A percentile compares a stretch with the other conserved stretches of the same genome.
These are phyloP conservation scores for Orientallactaga sibirica DNA, from an alignment of 2,797 vertebrate genomes.

Conservation along the genomic window DNA sequence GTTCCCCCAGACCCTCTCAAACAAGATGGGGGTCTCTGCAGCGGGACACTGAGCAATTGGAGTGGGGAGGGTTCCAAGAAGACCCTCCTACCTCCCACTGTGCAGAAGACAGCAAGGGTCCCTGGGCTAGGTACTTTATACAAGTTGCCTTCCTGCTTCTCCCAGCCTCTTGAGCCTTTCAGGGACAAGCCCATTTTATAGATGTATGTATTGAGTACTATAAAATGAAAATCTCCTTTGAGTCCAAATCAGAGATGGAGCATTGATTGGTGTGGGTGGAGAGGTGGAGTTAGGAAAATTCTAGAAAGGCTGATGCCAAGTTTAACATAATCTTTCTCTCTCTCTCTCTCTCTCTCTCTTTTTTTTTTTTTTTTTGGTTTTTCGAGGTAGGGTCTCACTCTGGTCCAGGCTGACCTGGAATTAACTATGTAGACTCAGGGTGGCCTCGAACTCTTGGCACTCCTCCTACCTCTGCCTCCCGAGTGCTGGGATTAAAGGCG, in stretches of 20 bases:
- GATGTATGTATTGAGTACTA: background rate
- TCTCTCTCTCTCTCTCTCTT: no score
- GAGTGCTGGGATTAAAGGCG: no score
- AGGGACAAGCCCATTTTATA: background rate
- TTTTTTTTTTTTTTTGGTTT: no score
- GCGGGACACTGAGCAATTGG: background rate
- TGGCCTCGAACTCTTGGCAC: no score
- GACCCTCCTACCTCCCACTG: background rate
- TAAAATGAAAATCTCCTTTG: background rate
- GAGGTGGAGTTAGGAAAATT: background rate
- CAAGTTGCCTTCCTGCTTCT: background rate
- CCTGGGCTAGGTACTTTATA: background rate
- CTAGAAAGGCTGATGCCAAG: background rate
- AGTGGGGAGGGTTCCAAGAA: no score
- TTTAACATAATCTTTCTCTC: background rate
- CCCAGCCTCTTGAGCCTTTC: background rate
- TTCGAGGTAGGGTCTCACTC: no score
- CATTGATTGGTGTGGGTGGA: background rate
- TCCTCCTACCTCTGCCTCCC: no score
- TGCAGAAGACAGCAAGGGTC: no score
- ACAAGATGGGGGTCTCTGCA: background rate
- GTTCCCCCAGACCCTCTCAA: background rate
- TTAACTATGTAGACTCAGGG: no score
- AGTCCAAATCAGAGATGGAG: background rate
- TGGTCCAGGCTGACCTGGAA: no score